Conservation (phyloP, 1,140 invertebrate genomes). For the Vanessa tameamea region DNA sequence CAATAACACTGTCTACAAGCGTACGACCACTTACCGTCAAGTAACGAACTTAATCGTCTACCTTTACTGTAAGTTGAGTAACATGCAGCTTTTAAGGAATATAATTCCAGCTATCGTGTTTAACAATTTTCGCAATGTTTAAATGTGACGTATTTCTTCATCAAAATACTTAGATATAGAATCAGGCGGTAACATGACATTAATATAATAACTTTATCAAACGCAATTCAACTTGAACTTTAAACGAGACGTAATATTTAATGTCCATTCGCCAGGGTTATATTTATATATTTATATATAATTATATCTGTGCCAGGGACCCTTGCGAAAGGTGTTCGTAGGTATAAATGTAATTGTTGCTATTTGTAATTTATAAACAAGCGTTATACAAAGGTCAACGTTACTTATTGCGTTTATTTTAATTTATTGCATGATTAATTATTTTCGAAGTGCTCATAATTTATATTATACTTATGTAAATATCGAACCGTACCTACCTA, state of each 20-base stretch:
- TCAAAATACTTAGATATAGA: too few species aligned
- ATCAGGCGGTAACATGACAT: too few species aligned
- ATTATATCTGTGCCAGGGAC: constrained; percentile 19
- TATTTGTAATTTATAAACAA: not conserved
- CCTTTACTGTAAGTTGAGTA: too few species aligned
- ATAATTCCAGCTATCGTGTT: too few species aligned
- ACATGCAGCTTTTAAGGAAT: too few species aligned
- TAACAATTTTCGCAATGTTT: too few species aligned
- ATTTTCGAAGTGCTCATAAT: not conserved
- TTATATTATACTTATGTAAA: not conserved
- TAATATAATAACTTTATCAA: not conserved
- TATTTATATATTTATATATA: constrained; percentile 5
- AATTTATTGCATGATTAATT: constrained; percentile 10
- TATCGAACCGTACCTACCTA: too few species aligned
- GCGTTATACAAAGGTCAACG: not conserved
- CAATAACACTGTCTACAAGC: too few species aligned
- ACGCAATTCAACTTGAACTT: constrained; percentile 28
- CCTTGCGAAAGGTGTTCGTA: constrained; percentile 18
- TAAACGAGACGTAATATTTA: constrained; percentile 14
- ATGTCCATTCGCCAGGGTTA: not conserved
- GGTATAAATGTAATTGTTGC: constrained; percentile 1
- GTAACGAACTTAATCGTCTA: too few species aligned
- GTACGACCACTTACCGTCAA: too few species aligned
- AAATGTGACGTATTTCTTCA: too few species aligned
- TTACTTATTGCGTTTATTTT: not conserved